Conservation (phyloP, 2,888 invertebrate genomes). For the Dicranocentrus wangi region DNA sequence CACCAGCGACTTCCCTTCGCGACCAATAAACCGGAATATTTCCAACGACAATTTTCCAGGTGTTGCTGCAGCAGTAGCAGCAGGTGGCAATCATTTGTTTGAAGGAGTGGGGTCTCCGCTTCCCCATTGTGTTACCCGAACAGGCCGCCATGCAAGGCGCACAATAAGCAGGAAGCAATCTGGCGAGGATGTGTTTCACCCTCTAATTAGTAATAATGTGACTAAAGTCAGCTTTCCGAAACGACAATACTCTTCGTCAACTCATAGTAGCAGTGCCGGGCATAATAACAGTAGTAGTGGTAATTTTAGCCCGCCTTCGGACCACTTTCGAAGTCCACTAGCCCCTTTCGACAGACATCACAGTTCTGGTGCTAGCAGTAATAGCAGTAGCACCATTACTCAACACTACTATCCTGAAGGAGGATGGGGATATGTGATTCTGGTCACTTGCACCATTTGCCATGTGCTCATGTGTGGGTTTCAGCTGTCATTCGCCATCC, state of each 20-base stretch:
- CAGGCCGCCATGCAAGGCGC: not conserved
- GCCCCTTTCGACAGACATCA: slow-evolving; percentile 62
- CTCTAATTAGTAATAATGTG: slow-evolving; percentile 40
- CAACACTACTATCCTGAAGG: slow-evolving; percentile 72
- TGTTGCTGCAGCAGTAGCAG: not conserved
- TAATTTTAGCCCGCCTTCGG: slow-evolving; percentile 52
- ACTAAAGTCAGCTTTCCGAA: not conserved
- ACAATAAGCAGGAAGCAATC: slow-evolving; percentile 24
- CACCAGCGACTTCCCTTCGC: slow-evolving; percentile 39
- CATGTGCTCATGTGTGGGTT: slow-evolving; percentile 70
- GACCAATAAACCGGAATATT: not conserved
- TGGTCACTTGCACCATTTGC: slow-evolving; percentile 67
- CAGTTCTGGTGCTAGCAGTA: slow-evolving; percentile 61
- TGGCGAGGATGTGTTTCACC: slow-evolving; percentile 43
- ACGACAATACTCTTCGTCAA: slow-evolving; percentile 15
- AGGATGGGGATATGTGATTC: slow-evolving; percentile 70
- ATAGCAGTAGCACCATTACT: slow-evolving; percentile 68
- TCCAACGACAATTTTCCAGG: not conserved
- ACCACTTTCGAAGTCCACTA: slow-evolving; percentile 56
- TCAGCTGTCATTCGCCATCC: slow-evolving; percentile 68
- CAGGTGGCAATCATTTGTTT: not conserved
- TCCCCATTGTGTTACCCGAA: slow-evolving; percentile 1
- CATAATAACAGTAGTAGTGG: slow-evolving; percentile 40
- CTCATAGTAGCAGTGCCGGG: slow-evolving; percentile 18
- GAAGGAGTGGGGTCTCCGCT: not conserved